These are phyloP conservation scores for Stomatorhinus ivindoensis DNA, from an alignment of 2,113 vertebrate genomes.

Conservation along the genomic window DNA sequence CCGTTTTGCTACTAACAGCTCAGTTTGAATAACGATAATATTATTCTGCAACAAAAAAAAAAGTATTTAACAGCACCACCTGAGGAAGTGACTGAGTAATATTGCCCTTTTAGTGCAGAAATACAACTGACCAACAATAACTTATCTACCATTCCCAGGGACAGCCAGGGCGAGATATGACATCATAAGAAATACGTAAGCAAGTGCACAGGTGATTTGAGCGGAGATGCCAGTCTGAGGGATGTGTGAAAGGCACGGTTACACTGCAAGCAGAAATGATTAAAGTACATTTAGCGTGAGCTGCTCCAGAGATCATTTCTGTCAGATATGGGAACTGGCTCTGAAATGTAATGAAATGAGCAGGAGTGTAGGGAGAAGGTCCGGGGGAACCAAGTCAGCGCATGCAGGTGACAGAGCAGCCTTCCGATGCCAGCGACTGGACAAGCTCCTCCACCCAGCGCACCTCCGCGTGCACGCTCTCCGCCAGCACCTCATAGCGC, in stretches of 20 bases:
- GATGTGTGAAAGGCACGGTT: background rate
- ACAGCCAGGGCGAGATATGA: background rate
- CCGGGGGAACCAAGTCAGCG: constrained; percentile 44
- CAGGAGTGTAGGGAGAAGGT: background rate
- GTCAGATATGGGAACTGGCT: background rate
- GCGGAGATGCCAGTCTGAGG: background rate
- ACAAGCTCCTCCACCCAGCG: constrained; percentile 92
- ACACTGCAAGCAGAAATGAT: background rate
- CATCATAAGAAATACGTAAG: background rate
- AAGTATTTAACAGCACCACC: background rate
- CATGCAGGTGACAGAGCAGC: constrained; percentile 59
- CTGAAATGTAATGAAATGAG: background rate
- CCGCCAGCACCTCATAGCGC: constrained; percentile 78
- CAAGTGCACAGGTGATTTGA: background rate
- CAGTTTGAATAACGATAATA: background rate
- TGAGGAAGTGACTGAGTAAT: background rate
- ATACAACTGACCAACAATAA: background rate
- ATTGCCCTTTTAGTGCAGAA: background rate
- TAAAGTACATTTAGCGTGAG: background rate
- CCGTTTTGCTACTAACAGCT: background rate
- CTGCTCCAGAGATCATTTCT: background rate
- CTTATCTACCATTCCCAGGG: background rate
- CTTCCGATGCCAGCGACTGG: constrained; percentile 69
- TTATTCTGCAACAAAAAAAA: background rate
- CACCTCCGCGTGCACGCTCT: constrained; percentile 83